These are phyloP conservation scores for Drosophila macrothrix DNA, from an alignment of 2,888 invertebrate species.

Conservation along the genomic window DNA sequence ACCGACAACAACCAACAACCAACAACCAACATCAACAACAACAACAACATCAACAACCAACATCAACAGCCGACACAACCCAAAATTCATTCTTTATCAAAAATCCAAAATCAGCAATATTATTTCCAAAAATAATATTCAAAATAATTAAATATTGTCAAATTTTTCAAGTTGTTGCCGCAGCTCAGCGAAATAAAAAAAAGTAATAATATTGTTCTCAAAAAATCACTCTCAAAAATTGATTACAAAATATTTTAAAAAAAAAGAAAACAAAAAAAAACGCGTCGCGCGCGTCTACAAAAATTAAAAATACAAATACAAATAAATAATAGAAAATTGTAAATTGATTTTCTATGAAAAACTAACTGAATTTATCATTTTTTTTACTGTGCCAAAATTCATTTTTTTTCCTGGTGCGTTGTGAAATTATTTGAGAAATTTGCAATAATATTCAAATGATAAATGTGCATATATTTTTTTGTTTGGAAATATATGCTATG, in stretches of 20 bases:
- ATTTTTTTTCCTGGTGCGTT: conserved; percentile 45
- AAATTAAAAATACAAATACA: background rate
- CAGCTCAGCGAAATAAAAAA: conserved; percentile 31
- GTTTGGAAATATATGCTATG: background rate
- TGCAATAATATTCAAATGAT: conserved; percentile 5
- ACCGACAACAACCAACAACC: conserved; percentile 30
- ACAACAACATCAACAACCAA: conserved; percentile 28
- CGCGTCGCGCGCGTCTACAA: conserved; percentile 56
- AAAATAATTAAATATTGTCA: conserved; percentile 1
- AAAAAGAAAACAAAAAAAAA: conserved; percentile 7
- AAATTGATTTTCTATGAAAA: conserved; percentile 1
- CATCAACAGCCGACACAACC: conserved; percentile 21
- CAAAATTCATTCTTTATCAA: conserved; percentile 21
- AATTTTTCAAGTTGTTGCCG: conserved; percentile 47
- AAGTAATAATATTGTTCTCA: conserved; percentile 3
- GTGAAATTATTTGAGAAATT: conserved; percentile 30
- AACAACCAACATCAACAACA: conserved; percentile 26
- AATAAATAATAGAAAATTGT: background rate
- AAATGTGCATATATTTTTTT: background rate
- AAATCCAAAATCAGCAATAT: conserved; percentile 25
- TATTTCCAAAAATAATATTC: conserved; percentile 9
- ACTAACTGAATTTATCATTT: conserved; percentile 37
- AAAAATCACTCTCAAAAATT: conserved; percentile 8
- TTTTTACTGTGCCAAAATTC: conserved; percentile 43
- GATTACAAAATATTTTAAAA: background rate